Evolutionary conservation across 2,888 invertebrate species (phyloP), one percentile per base, ranked within the genome.

Genomic region (Fabriciana adippe): DNA sequence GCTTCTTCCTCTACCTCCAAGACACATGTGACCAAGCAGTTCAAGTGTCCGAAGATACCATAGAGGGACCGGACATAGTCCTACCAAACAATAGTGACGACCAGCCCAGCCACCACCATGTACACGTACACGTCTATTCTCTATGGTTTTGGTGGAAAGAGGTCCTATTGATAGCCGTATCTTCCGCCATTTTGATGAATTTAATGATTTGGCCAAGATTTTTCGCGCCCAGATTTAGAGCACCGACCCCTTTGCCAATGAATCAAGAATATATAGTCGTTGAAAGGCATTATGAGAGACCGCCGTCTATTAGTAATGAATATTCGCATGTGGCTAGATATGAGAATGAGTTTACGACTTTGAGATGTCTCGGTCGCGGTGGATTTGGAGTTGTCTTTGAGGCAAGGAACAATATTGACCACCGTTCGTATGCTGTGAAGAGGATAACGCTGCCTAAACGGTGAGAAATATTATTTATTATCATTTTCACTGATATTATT

Each of bases 361-460:
- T 98, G 45, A 93, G 95, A 71, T 96, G 97, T 75, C 90, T 98
- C 16, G 98, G 98, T 0, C 94, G 94, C 76, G 99, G 99, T 21
- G 99, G 99, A 0, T 99, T 99, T 87, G 99, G 99, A 0, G 96
- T 99, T 2, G 99, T 99, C 0, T 99, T 99, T 84, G 97, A 99
- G 84, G 98, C 97, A 0, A 95, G 94, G 82, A 98, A 99, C 85
- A 97, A 97, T 84, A 95, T 99, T 67, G 99, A 99, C 82, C 97
- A 98, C 79, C 96, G 97, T 76, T 95, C 95, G 70, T 99, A 99
- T 88, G 99, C 99, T 6, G 96, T 99, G 0, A 99, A 99, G 89
- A 94, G 99, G 79, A 99, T 99, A 65, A 95, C 96, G 0, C 87
- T 99, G 66, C 97, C 98, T 1, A 96, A 94, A 74, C 94, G 94